These are phyloP conservation scores for Galbula dea DNA, from an alignment of 2,113 vertebrate genomes.

Conservation along the genomic window DNA sequence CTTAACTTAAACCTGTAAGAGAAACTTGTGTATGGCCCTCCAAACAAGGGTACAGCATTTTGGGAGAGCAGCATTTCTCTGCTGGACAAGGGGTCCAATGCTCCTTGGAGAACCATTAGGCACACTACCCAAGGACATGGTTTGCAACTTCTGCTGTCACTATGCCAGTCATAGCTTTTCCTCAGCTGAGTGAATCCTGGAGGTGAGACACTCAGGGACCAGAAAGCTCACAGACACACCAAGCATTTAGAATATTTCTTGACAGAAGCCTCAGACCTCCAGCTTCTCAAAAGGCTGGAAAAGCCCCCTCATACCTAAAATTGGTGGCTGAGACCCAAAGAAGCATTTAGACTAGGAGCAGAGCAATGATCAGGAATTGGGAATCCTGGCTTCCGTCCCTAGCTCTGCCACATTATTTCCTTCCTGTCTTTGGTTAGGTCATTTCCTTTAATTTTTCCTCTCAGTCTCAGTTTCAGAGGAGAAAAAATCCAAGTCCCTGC, in stretches of 20 bases:
- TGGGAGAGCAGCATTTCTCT: not conserved
- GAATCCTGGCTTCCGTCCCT: not conserved
- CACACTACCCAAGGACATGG: not conserved
- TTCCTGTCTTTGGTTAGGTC: slow-evolving; percentile 13
- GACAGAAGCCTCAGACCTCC: not conserved
- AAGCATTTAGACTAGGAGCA: not conserved
- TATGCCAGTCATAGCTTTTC: fast-evolving
- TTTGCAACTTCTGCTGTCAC: not conserved
- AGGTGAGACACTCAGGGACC: not conserved
- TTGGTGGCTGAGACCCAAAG: not conserved
- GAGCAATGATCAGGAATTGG: not conserved
- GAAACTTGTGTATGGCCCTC: not conserved
- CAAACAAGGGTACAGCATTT: not conserved
- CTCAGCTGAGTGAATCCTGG: not conserved
- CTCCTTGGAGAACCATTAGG: fast-evolving
- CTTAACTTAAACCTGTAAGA: not conserved
- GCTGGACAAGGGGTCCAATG: fast-evolving
- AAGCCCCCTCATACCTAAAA: not conserved
- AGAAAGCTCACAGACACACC: not conserved
- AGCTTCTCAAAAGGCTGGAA: not conserved
- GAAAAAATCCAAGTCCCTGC: not conserved
- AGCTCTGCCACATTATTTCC: slow-evolving; percentile 25
- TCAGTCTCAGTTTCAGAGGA: not conserved
- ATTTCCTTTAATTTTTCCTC: slow-evolving; percentile 48
- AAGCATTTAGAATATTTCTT: not conserved